A percentile compares a stretch with the other conserved stretches of the same genome.
Conservation (phyloP, 1,140 invertebrate species). For the Liolophura sinensis region DNA sequence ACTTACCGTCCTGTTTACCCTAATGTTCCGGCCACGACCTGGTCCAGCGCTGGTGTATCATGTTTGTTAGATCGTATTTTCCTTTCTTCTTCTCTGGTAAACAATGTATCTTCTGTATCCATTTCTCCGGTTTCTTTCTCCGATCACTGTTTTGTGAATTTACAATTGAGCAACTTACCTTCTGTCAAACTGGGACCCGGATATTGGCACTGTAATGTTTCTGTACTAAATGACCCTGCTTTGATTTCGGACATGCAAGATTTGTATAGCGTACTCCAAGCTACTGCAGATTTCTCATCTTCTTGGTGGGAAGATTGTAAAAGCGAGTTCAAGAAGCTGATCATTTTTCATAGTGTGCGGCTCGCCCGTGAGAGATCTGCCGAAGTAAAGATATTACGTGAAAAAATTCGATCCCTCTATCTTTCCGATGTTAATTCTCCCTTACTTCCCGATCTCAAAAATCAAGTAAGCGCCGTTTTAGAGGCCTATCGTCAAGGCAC, state of each 20-base stretch:
- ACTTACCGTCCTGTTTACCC: slow-evolving; percentile 1
- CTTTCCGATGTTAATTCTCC: no score
- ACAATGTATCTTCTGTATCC: not conserved
- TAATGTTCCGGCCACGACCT: not conserved
- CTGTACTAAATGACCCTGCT: slow-evolving; percentile 11
- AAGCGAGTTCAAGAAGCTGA: not conserved
- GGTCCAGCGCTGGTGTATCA: slow-evolving; percentile 1
- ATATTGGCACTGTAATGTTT: slow-evolving; percentile 27
- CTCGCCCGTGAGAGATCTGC: not conserved
- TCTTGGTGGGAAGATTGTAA: slow-evolving; percentile 2
- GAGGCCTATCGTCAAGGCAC: slow-evolving; percentile 13
- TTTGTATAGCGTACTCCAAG: not conserved
- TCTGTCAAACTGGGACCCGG: slow-evolving; percentile 2
- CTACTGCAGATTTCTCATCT: not conserved
- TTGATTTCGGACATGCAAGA: slow-evolving; percentile 7
- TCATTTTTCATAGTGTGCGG: not conserved
- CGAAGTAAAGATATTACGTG: not conserved
- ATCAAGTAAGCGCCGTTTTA: slow-evolving; percentile 12
- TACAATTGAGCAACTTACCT: not conserved
- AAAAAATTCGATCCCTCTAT: no score
- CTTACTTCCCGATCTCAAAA: slow-evolving; percentile 2
- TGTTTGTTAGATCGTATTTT: slow-evolving; percentile 13
- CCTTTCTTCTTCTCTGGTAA: slow-evolving; percentile 8
- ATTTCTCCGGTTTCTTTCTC: slow-evolving; percentile 1
- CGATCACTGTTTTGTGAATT: slow-evolving; percentile 4